These are phyloP conservation scores for Muricea muricata DNA, from an alignment of 92 coral and sea anemone species.

Conservation along the genomic window DNA sequence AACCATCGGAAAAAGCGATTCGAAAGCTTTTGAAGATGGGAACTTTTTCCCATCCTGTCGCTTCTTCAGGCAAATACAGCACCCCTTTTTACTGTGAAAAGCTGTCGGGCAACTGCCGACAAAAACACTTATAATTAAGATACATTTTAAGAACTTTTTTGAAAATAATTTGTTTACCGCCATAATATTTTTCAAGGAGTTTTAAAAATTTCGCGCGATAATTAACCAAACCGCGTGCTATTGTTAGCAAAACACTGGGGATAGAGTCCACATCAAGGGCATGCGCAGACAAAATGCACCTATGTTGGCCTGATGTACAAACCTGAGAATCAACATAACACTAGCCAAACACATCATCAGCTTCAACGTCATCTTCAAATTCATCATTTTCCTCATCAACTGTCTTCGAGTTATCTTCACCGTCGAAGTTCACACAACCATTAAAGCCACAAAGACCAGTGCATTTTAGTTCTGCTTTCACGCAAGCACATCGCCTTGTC, in stretches of 20 bases:
- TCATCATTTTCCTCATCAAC: too few relatives aligned
- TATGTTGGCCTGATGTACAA: too few relatives aligned
- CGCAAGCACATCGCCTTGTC: too few relatives aligned
- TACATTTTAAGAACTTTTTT: background rate
- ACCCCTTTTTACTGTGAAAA: background rate
- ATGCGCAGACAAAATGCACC: conserved; percentile 23
- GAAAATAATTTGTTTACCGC: background rate
- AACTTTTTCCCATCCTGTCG: background rate
- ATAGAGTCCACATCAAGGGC: background rate
- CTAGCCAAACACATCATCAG: too few relatives aligned
- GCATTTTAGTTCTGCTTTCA: too few relatives aligned
- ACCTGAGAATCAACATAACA: too few relatives aligned
- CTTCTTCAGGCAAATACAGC: background rate
- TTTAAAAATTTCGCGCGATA: background rate
- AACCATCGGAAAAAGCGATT: background rate
- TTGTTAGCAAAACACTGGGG: background rate
- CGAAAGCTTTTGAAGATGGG: background rate
- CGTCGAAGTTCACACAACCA: too few relatives aligned
- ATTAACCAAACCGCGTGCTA: background rate
- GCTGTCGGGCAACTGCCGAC: background rate
- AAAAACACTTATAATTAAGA: background rate
- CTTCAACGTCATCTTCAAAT: too few relatives aligned
- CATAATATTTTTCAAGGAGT: background rate
- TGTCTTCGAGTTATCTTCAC: too few relatives aligned
- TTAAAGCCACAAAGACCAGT: too few relatives aligned